These are phyloP conservation scores for Agrotis clavis DNA, from an alignment of 2,888 invertebrate species.

Conservation along the genomic window DNA sequence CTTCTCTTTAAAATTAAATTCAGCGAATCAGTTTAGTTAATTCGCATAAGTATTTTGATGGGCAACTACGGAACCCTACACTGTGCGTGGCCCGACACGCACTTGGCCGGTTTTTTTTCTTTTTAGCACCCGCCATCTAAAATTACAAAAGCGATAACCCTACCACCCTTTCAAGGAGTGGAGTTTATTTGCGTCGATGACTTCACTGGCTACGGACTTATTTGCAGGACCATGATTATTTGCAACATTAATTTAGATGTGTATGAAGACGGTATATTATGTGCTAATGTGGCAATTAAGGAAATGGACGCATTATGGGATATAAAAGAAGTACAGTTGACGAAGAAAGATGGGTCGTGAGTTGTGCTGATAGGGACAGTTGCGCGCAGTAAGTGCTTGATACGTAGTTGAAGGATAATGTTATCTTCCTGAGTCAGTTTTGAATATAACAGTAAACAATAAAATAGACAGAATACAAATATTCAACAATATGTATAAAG, in stretches of 20 bases:
- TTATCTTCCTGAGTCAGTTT: conserved; percentile 20
- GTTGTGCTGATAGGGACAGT: conserved; percentile 1
- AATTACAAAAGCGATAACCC: conserved; percentile 60
- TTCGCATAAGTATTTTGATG: too few species aligned
- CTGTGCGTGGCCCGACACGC: too few species aligned
- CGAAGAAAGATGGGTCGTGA: conserved; percentile 15
- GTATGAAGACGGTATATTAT: conserved; percentile 10
- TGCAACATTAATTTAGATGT: conserved; percentile 59
- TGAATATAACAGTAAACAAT: background rate
- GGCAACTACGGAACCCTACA: too few species aligned
- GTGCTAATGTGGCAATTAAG: conserved; percentile 42
- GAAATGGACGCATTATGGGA: conserved; percentile 21
- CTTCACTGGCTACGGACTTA: conserved; percentile 80
- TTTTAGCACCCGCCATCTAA: conserved; percentile 45
- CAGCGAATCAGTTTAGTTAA: too few species aligned
- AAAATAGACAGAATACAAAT: background rate
- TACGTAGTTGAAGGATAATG: background rate
- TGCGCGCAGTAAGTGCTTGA: background rate
- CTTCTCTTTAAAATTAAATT: too few species aligned
- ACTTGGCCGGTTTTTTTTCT: too few species aligned
- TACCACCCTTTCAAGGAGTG: conserved; percentile 54
- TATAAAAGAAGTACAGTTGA: background rate
- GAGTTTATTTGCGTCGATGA: conserved; percentile 76
- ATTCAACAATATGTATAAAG: background rate
- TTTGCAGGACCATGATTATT: conserved; percentile 77